phyloP scores from a whole-genome alignment of 2,888 invertebrate species.

The Junonia oenone region DNA sequence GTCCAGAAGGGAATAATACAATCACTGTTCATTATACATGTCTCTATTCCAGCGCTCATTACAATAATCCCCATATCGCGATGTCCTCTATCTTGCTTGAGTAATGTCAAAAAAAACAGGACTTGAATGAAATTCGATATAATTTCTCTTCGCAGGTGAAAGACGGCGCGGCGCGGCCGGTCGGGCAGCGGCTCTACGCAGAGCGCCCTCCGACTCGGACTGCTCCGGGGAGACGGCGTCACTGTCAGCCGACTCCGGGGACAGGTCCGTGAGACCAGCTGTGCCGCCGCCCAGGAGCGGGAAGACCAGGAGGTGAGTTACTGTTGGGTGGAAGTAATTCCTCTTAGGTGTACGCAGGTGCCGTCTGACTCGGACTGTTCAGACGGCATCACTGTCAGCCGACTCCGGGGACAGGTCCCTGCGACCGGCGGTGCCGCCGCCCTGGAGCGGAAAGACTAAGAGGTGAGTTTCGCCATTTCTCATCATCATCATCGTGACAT shows the following conservation, averaged over 20 bases:
- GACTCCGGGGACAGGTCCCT: slow-evolving; percentile 68
- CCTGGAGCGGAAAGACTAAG: slow-evolving; percentile 51
- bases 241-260: slow-evolving; percentile 71
- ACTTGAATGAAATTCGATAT: not conserved
- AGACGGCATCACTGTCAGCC: slow-evolving; percentile 71
- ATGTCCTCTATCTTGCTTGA: too few relatives aligned
- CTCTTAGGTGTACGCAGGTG: too few relatives aligned
- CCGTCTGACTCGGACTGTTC: slow-evolving; percentile 76
- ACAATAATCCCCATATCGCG: too few relatives aligned
- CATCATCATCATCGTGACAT: too few relatives aligned
- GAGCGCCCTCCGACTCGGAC: slow-evolving; percentile 73
- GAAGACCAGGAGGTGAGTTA: slow-evolving; percentile 53
- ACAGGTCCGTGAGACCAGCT: slow-evolving; percentile 52
- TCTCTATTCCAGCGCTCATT: too few relatives aligned
- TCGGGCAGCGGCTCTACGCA: slow-evolving; percentile 57
- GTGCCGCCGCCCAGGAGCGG: slow-evolving; percentile 51
- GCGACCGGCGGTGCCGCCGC: slow-evolving; percentile 50
- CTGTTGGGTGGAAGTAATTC: not conserved
- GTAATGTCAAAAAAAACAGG: too few relatives aligned
- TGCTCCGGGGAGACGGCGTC: slow-evolving; percentile 74
- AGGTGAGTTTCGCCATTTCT: too few relatives aligned
- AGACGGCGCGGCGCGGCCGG: slow-evolving; percentile 70
- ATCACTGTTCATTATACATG: too few relatives aligned
- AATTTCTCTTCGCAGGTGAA: slow-evolving; percentile 44
- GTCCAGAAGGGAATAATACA: too few relatives aligned